Conservation (phyloP, 1,140 invertebrate species). For the Sitophilus oryzae region DNA sequence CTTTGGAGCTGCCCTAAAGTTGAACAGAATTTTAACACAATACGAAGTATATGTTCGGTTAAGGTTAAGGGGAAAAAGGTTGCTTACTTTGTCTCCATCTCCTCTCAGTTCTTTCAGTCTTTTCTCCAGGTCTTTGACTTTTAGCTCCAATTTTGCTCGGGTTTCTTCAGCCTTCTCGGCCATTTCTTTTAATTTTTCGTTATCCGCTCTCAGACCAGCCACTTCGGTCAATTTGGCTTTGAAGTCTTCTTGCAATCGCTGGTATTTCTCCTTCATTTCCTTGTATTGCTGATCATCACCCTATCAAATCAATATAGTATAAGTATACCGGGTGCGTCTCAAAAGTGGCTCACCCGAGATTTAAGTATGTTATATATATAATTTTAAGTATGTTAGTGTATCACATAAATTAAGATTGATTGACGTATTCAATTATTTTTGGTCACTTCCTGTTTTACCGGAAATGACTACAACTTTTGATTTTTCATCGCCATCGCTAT, state of each 20-base stretch:
- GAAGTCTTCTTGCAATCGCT: constrained; percentile 52
- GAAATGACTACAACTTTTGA: too few relatives aligned
- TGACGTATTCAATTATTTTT: too few relatives aligned
- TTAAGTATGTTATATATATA: too few relatives aligned
- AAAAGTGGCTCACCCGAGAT: too few relatives aligned
- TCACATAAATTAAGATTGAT: too few relatives aligned
- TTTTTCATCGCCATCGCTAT: too few relatives aligned
- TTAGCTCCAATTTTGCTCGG: constrained; percentile 49
- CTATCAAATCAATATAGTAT: neutral
- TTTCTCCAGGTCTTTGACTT: constrained; percentile 49
- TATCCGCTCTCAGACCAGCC: constrained; percentile 47
- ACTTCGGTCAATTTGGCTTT: constrained; percentile 53
- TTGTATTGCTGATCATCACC: constrained; percentile 10
- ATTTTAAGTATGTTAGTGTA: too few relatives aligned
- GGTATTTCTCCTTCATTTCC: constrained; percentile 46
- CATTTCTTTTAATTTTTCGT: constrained; percentile 48
- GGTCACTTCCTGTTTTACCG: too few relatives aligned
- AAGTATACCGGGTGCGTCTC: too few relatives aligned
- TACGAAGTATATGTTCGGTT: constrained; percentile 1
- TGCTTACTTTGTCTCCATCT: constrained; percentile 16
- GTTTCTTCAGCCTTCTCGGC: constrained; percentile 49
- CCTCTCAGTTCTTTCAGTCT: constrained; percentile 45
- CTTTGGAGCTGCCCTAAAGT: constrained; percentile 47
- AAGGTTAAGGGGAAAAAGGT: too few relatives aligned
- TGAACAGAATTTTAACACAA: neutral